Evolutionary conservation across 1,140 invertebrate species (phyloP), one percentile per base, ranked within the genome.

Genomic region (Leptinotarsa defecta): DNA sequence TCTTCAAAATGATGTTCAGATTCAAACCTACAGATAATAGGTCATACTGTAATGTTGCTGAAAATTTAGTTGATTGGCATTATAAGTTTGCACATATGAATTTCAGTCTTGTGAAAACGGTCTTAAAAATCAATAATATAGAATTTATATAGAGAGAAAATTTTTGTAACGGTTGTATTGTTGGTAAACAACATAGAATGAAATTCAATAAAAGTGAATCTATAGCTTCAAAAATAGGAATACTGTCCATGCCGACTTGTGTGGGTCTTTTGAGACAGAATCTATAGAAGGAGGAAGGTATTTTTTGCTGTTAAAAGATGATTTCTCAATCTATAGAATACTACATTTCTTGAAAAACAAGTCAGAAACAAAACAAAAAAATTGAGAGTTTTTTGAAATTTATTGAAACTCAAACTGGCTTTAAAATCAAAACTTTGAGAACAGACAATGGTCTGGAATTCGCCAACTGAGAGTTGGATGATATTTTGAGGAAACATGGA

Each of bases 201-300:
- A 22, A 22, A 2, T 22, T 22, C 20, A 22, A 22, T 22, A 22
- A 22, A 22, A 22, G 20, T 22, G 20, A 22, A 22, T 22, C 20
- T 22, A 22, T 22, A 22, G 20, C 20, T 22, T 22, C 20, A 22
- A n/a, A n/a, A n/a, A n/a, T n/a, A n/a, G n/a, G n/a, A n/a, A n/a
- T n/a, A n/a, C n/a, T n/a, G 20, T 22, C 20, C 20, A 22, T 22
- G 20, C 20, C 20, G 20, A 22, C 20, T 22, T 22, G 20, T 22
- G 20, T 22, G 20, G 20, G 20, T 2, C 20, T 22, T 22, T 22
- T 2, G 20, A 22, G 20, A 22, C 20, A 22, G 20, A 22, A 22
- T 22, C 20, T 22, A 22, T 22, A 22, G 20, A 2, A 22, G 20
- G 20, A 22, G 34, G 81, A 48, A 76, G 77, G 17, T 86, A 86